phyloP scores from a whole-genome alignment of 2,113 vertebrate species.

The Elaphurus davidianus region DNA sequence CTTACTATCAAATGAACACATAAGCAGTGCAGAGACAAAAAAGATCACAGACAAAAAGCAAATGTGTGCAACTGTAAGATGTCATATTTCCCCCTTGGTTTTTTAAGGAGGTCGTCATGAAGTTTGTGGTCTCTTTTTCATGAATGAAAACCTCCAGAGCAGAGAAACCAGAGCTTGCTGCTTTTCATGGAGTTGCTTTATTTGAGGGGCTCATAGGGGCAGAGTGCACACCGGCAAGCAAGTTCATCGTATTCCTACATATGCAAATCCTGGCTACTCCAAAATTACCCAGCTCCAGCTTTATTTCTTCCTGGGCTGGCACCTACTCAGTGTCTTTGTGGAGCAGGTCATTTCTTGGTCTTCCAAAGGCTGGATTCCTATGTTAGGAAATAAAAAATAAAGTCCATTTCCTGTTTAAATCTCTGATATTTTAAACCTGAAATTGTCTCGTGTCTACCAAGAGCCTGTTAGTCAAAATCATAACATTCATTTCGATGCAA shows the following conservation, averaged over 20 bases:
- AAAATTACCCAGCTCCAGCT: background rate
- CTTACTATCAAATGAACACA: background rate
- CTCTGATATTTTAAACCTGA: background rate
- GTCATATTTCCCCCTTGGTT: background rate
- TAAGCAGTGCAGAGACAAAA: background rate
- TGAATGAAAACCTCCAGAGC: background rate
- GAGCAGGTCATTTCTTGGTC: background rate
- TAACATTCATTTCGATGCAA: background rate
- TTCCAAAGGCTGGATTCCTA: background rate
- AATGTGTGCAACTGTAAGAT: accelerated
- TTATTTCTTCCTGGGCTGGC: background rate
- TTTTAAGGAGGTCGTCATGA: background rate
- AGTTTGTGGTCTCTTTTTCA: background rate
- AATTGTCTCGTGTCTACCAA: background rate
- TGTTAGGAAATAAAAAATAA: background rate
- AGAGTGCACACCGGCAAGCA: background rate
- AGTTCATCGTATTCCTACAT: accelerated
- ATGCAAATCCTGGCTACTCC: background rate
- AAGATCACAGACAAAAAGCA: background rate
- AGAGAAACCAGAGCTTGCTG: background rate
- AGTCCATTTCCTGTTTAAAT: background rate
- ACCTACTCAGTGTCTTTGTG: background rate
- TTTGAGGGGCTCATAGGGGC: no score
- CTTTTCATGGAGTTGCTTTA: background rate
- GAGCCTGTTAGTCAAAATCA: background rate